Evolutionary conservation across 2,113 vertebrate species (phyloP).

Genomic region (Grus americana): DNA sequence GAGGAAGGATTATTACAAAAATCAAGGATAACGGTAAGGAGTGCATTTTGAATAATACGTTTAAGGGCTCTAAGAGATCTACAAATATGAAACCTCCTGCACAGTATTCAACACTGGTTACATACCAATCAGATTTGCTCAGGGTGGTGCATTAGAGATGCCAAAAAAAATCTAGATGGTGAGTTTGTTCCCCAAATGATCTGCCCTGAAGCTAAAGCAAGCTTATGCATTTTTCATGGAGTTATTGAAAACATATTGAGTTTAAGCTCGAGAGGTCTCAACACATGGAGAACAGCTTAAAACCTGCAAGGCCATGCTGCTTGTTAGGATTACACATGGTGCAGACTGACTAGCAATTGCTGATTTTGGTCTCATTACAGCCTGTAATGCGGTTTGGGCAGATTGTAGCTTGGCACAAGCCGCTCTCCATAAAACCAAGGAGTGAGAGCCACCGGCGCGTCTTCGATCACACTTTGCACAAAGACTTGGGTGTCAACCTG

Average conservation of each 20-base stretch:
- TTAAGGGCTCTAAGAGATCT: neutral
- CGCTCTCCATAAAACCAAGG: neutral
- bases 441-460: neutral
- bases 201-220: neutral
- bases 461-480: constrained; percentile 13
- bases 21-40: neutral
- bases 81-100: neutral
- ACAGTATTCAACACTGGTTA: neutral
- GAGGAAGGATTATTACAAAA: neutral
- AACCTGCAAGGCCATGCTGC: neutral
- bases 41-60: neutral
- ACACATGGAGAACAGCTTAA: constrained; percentile 15
- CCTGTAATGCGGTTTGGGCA: constrained; percentile 13
- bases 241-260: neutral
- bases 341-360: constrained; percentile 2
- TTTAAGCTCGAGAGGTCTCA: neutral
- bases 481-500: constrained; percentile 2
- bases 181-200: neutral
- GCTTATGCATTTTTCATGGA: neutral
- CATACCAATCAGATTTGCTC: neutral
- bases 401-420: constrained; percentile 36
- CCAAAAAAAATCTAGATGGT: neutral
- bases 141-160: neutral
- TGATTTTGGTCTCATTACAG: constrained; percentile 38
- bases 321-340: neutral